A percentile compares a stretch with the other conserved stretches of the same genome.
Evolutionary conservation across 1,140 invertebrate species (phyloP).

Genomic region (Drusus annulatus): DNA sequence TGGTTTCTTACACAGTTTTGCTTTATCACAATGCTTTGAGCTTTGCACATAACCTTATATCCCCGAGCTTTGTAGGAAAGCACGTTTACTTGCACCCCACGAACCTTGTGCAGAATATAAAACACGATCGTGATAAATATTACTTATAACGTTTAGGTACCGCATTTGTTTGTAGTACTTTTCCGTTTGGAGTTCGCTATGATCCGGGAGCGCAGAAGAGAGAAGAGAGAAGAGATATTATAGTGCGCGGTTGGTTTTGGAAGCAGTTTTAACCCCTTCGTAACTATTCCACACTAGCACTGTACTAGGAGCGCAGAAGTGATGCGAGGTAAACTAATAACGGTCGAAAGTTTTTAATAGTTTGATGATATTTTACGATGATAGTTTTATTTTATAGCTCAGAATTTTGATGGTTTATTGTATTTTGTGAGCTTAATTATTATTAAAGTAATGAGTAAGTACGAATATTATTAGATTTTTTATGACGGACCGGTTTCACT

Average conservation of each 20-base stretch:
- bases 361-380: too few relatives aligned
- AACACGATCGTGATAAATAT: constrained; percentile 2
- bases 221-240: not conserved
- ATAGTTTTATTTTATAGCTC: too few relatives aligned
- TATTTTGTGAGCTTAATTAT: too few relatives aligned
- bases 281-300: not conserved
- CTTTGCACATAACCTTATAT: not conserved
- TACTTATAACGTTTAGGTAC: not conserved
- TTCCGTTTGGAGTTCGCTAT: not conserved
- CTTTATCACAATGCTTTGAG: not conserved
- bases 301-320: not conserved
- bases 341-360: too few relatives aligned
- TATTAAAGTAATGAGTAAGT: too few relatives aligned
- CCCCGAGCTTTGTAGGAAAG: not conserved
- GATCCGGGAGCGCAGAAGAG: not conserved
- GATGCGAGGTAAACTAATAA: not conserved
- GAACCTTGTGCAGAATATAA: constrained; percentile 4
- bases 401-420: too few relatives aligned
- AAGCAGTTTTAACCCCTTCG: not conserved
- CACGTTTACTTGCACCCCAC: not conserved
- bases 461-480: too few relatives aligned
- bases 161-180: not conserved
- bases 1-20: not conserved
- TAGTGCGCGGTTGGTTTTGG: not conserved
- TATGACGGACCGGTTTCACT: too few relatives aligned